A percentile compares a stretch with the other conserved stretches of the same genome.
These are phyloP conservation scores for Andricus grossulariae DNA, from an alignment of 1,140 invertebrate genomes.

Conservation along the genomic window DNA sequence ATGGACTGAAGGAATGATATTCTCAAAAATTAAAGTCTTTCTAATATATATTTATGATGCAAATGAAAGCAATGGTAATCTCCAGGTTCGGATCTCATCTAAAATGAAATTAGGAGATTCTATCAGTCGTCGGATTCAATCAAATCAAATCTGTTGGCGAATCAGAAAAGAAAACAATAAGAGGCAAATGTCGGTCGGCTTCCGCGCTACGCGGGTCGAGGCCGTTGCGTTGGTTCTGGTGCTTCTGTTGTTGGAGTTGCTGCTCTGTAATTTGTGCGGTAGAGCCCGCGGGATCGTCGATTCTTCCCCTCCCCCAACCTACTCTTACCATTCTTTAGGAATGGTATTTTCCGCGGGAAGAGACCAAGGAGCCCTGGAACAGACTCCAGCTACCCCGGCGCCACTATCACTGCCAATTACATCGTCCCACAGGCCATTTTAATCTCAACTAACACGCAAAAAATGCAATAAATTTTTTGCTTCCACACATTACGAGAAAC, in stretches of 20 bases:
- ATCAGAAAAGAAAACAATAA: slow-evolving; percentile 22
- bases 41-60: slow-evolving; percentile 13
- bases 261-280: slow-evolving; percentile 69
- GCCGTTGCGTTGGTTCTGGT: slow-evolving; percentile 35
- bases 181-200: slow-evolving; percentile 43
- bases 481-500: slow-evolving; percentile 35
- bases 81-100: slow-evolving; percentile 3
- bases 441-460: slow-evolving; percentile 61
- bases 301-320: slow-evolving; percentile 46
- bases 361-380: slow-evolving; percentile 46
- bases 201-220: slow-evolving; percentile 59
- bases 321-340: slow-evolving; percentile 36
- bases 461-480: slow-evolving; percentile 62
- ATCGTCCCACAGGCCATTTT: slow-evolving; percentile 54
- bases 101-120: slow-evolving; percentile 27
- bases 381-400: slow-evolving; percentile 32
- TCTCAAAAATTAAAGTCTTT: background rate
- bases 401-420: slow-evolving; percentile 61
- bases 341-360: slow-evolving; percentile 58
- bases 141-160: slow-evolving; percentile 17
- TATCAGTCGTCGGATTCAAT: slow-evolving; percentile 11
- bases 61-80: slow-evolving; percentile 16
- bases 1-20: background rate
- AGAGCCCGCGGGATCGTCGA: slow-evolving; percentile 62
- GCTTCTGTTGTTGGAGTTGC: slow-evolving; percentile 53